Conservation (phyloP, 2,888 invertebrate genomes). For the Callinectes sapidus region DNA sequence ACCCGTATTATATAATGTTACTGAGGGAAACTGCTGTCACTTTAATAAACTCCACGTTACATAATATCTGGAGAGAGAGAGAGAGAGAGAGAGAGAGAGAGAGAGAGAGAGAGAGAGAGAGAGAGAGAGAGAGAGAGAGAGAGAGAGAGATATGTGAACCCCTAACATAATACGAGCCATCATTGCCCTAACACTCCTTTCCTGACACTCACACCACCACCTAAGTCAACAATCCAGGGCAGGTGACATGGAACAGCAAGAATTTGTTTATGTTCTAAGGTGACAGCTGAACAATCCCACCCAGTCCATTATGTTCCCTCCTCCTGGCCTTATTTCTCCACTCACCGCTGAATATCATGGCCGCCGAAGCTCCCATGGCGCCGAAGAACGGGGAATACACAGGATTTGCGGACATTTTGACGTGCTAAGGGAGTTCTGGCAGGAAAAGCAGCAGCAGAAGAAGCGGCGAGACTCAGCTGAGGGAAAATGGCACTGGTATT, state of each 20-base stretch:
- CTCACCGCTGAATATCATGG: constrained; percentile 99
- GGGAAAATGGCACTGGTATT: constrained; percentile 48
- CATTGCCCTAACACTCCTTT: background rate
- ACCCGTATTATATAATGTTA: too few relatives aligned
- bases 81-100: background rate
- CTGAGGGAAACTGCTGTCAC: too few relatives aligned
- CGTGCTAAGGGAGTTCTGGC: background rate
- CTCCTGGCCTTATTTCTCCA: constrained; percentile 73
- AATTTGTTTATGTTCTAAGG: constrained; percentile 2
- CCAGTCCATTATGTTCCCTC: background rate
- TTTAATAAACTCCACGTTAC: too few relatives aligned
- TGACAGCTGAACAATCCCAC: background rate
- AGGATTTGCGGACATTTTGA: constrained; percentile 78
- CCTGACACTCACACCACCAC: background rate
- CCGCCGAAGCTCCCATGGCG: constrained; percentile 99
- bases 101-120: too few relatives aligned
- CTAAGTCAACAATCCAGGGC: background rate
- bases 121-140: too few relatives aligned
- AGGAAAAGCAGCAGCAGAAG: background rate
- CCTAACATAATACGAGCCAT: background rate
- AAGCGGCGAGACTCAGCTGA: constrained; percentile 38
- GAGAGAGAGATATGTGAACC: background rate
- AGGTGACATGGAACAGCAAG: background rate
- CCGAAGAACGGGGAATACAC: constrained; percentile 99
- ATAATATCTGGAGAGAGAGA: too few relatives aligned